A percentile compares a stretch with the other conserved stretches of the same genome.
Conservation (phyloP, 2,888 invertebrate species). For the Metallyticus violacea region DNA sequence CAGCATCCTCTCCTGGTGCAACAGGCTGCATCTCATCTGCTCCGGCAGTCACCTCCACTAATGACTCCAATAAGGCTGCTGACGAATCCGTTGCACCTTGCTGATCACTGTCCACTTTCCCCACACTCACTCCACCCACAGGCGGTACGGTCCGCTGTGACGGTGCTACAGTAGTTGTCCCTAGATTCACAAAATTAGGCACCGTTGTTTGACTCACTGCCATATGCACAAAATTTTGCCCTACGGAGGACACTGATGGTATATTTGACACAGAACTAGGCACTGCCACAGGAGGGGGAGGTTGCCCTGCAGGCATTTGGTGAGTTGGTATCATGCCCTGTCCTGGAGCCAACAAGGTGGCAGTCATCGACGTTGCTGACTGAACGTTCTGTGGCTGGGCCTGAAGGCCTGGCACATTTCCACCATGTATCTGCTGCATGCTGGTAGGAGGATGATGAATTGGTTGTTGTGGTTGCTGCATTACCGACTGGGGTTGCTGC, state of each 20-base stretch:
- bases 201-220: background rate
- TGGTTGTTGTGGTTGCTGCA: conserved; percentile 20
- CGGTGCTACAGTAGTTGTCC: background rate
- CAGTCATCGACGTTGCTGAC: background rate
- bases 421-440: conserved; percentile 11
- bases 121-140: background rate
- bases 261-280: conserved; percentile 8
- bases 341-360: conserved; percentile 18
- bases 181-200: background rate
- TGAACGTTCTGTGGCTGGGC: background rate
- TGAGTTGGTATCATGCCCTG: conserved; percentile 3
- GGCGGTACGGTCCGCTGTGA: conserved; percentile 4
- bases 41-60: background rate
- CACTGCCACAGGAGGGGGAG: background rate
- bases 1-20: conserved; percentile 8
- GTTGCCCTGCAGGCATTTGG: background rate
- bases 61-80: background rate
- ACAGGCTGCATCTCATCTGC: background rate
- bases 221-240: conserved; percentile 2
- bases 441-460: conserved; percentile 28
- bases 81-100: background rate
- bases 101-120: background rate
- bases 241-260: background rate
- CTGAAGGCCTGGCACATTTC: background rate
- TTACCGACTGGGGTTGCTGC: conserved; percentile 25